phyloP scores from a whole-genome alignment of 2,797 vertebrate genomes.

The Tragopan temminckii region DNA sequence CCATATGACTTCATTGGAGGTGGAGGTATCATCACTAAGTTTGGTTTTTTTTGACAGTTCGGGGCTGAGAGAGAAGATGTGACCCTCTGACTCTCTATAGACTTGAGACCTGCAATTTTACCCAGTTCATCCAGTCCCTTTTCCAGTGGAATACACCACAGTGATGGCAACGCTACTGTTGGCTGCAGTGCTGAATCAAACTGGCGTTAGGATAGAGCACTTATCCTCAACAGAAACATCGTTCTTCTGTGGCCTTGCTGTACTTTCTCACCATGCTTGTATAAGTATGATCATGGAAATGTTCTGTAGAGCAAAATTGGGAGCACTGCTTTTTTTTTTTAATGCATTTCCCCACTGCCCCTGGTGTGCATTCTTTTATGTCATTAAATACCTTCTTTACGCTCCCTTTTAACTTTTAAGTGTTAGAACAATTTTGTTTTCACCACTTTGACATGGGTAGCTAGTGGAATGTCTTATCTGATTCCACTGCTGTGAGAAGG shows the following conservation, averaged over 20 bases:
- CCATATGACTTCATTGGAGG: rapidly evolving
- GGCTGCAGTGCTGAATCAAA: not conserved
- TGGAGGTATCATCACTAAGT: not conserved
- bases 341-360: not conserved
- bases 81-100: not conserved
- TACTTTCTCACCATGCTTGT: not conserved
- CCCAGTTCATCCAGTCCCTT: not conserved
- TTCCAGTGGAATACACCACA: rapidly evolving
- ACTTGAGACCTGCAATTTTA: not conserved
- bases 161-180: not conserved
- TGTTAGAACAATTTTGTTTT: not conserved
- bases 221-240: not conserved
- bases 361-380: rapidly evolving
- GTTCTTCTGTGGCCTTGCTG: not conserved
- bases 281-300: not conserved
- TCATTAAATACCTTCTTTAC: not conserved
- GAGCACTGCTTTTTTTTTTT: not conserved
- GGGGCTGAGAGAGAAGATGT: not conserved
- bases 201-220: not conserved
- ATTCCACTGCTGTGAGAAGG: not conserved
- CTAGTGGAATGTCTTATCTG: not conserved
- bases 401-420: not conserved
- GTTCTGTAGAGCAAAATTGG: not conserved
- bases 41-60: not conserved
- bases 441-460: not conserved